Evolutionary conservation across 1,140 invertebrate genomes (phyloP).

Genomic region (Philopotamus ludificatus): DNA sequence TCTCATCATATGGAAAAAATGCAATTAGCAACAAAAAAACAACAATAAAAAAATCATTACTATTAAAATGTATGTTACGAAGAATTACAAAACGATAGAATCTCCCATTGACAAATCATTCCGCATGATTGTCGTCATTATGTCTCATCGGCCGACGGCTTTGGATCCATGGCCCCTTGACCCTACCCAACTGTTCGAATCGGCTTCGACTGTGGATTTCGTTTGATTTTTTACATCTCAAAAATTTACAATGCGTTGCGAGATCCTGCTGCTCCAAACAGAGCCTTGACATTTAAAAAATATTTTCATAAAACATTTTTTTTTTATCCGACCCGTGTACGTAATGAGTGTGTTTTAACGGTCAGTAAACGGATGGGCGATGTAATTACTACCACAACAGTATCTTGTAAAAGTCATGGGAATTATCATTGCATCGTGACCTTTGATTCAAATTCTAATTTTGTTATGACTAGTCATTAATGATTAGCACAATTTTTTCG

Average conservation of each 20-base stretch:
- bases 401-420: slow-evolving; percentile 14
- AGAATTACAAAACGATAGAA: too few relatives aligned
- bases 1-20: too few relatives aligned
- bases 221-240: slow-evolving; percentile 4
- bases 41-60: too few relatives aligned
- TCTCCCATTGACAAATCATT: too few relatives aligned
- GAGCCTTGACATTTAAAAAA: slow-evolving; percentile 22
- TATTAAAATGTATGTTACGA: too few relatives aligned
- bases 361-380: slow-evolving; percentile 3
- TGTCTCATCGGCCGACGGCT: too few relatives aligned
- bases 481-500: too few relatives aligned
- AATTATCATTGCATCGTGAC: slow-evolving; percentile 3
- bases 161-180: slow-evolving; percentile 10
- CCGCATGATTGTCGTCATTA: too few relatives aligned
- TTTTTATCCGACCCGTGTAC: background rate
- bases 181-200: too few relatives aligned
- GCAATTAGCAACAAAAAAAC: too few relatives aligned
- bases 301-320: background rate
- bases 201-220: too few relatives aligned
- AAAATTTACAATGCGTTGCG: slow-evolving; percentile 7
- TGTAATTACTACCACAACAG: slow-evolving; percentile 10
- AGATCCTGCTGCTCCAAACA: background rate
- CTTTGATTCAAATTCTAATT: slow-evolving; percentile 3
- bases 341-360: background rate
- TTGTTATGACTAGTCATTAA: background rate